Evolutionary conservation across 1,140 invertebrate genomes (phyloP), one percentile per base, ranked within the genome.

Genomic region (Adoxophyes honmai): DNA sequence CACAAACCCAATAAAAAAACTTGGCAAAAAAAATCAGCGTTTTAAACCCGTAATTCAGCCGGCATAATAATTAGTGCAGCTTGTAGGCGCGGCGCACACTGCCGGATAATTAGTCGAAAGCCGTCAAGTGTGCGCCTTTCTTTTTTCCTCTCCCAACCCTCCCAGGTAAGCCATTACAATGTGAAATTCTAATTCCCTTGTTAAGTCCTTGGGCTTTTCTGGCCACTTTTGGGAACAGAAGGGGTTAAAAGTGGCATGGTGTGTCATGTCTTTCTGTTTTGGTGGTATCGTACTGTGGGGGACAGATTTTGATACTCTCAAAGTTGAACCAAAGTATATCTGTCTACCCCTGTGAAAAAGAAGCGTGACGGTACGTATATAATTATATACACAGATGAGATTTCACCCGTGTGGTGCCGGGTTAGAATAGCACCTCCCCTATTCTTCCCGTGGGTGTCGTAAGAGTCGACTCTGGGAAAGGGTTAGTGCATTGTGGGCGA

Each of bases 161-260:
- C 28, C 14, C 9, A 18, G 16, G 58, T 52, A 60, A 64, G 57
- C 65, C 60, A 68, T 76, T 73, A 76, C 73, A 73, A 73, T 76
- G 70, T 73, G 71, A 71, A 76, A 73, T 71, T 76, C 69, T 73
- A 76, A 76, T 73, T 73, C 73, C 56, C 66, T 69, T 64, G 70
- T 76, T 72, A 73, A 65, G 61, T 64, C 55, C 60, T 59, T 52
- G 54, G 59, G 59, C 68, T 64, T 60, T 34, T 38, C 38, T 37
- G 16, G 15, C 39, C 16, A 56, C 38, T 56, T 56, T 55, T 44
- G 54, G 13, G 21, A 28, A 28, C 21, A 28, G 6, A 28, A 11
- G 13, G 38, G 38, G 36, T 6, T 38, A 14, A 11, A 38, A 38
- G 36, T 16, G 21, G 21, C 6, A 13, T 13, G 13, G 37, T 8